Conservation (phyloP, 2,797 vertebrate species). For the Amphiprion clarkii region DNA sequence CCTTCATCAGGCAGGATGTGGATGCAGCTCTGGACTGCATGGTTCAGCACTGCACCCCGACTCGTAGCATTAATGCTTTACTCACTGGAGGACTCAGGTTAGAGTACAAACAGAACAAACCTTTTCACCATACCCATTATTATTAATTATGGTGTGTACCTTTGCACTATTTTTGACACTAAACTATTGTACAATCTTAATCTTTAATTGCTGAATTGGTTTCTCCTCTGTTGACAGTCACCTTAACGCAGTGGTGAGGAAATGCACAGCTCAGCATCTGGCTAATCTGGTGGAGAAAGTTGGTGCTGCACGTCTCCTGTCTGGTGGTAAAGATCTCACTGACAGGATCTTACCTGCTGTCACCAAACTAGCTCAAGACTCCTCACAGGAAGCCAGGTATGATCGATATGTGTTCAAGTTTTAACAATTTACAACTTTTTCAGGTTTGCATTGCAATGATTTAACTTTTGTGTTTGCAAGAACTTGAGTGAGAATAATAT, state of each 20-base stretch:
- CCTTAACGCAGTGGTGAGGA: constrained; percentile 90
- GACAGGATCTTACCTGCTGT: constrained; percentile 90
- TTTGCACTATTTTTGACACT: not conserved
- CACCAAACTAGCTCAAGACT: constrained; percentile 91
- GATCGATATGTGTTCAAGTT: not conserved
- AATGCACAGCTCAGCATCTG: constrained; percentile 92
- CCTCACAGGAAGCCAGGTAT: constrained; percentile 93
- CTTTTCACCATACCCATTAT: not conserved
- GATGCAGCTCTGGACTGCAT: constrained; percentile 92
- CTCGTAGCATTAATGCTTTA: constrained; percentile 90
- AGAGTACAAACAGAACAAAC: constrained; percentile 33
- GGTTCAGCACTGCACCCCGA: constrained; percentile 93
- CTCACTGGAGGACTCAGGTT: constrained; percentile 93
- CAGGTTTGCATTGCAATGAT: not conserved
- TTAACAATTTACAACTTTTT: not conserved
- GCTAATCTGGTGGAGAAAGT: constrained; percentile 86
- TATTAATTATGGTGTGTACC: not conserved
- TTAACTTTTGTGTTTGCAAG: not conserved
- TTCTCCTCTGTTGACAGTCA: constrained; percentile 83
- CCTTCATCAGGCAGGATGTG: constrained; percentile 95
- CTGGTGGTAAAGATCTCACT: constrained; percentile 85
- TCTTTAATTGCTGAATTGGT: constrained; percentile 3
- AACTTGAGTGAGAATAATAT: too few species aligned
- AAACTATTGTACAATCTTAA: not conserved
- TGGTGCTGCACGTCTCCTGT: constrained; percentile 88